Evolutionary conservation across 2,797 vertebrate genomes (phyloP).

Genomic region (Anguilla obscura): DNA sequence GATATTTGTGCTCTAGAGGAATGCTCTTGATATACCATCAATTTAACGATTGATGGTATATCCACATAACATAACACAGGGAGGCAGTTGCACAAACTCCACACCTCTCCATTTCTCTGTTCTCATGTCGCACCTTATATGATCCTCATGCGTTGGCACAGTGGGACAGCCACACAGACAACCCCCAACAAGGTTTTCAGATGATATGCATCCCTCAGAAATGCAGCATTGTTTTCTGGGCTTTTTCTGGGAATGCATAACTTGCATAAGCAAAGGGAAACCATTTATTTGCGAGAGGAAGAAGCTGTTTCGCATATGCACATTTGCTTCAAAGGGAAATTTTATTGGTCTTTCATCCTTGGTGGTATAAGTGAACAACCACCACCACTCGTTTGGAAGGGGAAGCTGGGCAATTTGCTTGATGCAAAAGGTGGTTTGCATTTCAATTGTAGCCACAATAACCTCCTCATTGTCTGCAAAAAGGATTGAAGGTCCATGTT

Average conservation of each 20-base stretch:
- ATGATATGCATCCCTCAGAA: slow-evolving; percentile 66
- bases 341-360: neutral
- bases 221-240: slow-evolving; percentile 65
- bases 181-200: slow-evolving; percentile 63
- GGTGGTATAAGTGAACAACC: neutral
- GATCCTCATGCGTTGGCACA: neutral
- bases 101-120: slow-evolving; percentile 6
- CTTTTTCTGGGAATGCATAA: slow-evolving; percentile 62
- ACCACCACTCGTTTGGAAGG: neutral
- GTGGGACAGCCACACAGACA: neutral
- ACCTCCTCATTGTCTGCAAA: neutral
- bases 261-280: slow-evolving; percentile 68
- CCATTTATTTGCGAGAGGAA: slow-evolving; percentile 49
- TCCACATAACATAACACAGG: neutral
- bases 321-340: slow-evolving; percentile 2
- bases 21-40: neutral
- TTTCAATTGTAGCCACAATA: slow-evolving; percentile 2
- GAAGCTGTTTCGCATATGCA: slow-evolving; percentile 13
- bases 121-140: slow-evolving; percentile 45
- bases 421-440: slow-evolving; percentile 36
- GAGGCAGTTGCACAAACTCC: slow-evolving; percentile 1
- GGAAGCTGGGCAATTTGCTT: slow-evolving; percentile 22
- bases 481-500: neutral
- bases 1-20: neutral
- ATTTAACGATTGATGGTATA: neutral